Evolutionary conservation across 1,140 invertebrate genomes (phyloP).

Genomic region (Achroia grisella): DNA sequence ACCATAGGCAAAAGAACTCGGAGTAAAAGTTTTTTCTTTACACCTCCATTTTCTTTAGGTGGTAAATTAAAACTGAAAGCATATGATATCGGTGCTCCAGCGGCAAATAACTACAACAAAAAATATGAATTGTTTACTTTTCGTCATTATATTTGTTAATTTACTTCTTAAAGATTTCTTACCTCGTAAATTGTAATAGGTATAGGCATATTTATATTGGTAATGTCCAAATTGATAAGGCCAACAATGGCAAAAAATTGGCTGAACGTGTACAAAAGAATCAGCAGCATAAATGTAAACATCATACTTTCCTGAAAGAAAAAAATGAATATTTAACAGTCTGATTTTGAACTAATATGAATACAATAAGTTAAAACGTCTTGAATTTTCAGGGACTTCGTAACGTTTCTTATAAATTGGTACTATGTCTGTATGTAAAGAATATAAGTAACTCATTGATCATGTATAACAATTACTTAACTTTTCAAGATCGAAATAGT

Average conservation of each 20-base stretch:
- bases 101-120: slow-evolving; percentile 53
- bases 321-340: slow-evolving; percentile 6
- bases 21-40: slow-evolving; percentile 47
- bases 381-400: no score
- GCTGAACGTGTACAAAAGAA: slow-evolving; percentile 58
- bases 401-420: no score
- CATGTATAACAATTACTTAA: no score
- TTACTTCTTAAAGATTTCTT: slow-evolving; percentile 9
- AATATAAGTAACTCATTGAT: no score
- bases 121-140: no score
- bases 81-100: slow-evolving; percentile 57
- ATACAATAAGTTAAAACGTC: no score
- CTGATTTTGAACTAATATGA: no score
- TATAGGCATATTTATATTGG: slow-evolving; percentile 57
- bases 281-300: slow-evolving; percentile 59
- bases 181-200: slow-evolving; percentile 61
- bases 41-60: slow-evolving; percentile 37
- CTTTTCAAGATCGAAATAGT: no score
- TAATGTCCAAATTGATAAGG: slow-evolving; percentile 58
- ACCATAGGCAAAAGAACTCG: slow-evolving; percentile 48
- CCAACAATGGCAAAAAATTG: slow-evolving; percentile 63
- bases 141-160: background rate
- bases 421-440: no score
- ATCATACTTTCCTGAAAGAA: slow-evolving; percentile 62
- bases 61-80: slow-evolving; percentile 50